Conservation (phyloP, 2,888 invertebrate species). For the Campoplex nolae region DNA sequence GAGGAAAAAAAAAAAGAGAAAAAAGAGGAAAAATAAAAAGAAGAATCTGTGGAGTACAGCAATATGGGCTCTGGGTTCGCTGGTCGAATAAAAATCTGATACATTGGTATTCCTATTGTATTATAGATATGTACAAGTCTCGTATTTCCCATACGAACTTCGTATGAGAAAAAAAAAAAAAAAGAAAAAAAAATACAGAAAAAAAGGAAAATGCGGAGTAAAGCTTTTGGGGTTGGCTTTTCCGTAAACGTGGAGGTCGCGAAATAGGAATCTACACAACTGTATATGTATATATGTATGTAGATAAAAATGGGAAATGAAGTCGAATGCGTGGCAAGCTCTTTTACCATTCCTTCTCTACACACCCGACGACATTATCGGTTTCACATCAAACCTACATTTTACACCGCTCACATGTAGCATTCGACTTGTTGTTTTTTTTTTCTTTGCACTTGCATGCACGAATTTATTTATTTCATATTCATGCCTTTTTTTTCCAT, state of each 20-base stretch:
- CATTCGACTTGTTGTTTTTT: slow-evolving; percentile 37
- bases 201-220: background rate
- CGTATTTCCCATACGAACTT: slow-evolving; percentile 27
- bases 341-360: slow-evolving; percentile 38
- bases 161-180: background rate
- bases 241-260: slow-evolving; percentile 52
- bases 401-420: slow-evolving; percentile 75
- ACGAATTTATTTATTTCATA: slow-evolving; percentile 8
- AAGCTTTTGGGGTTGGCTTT: slow-evolving; percentile 44
- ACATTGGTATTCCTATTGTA: slow-evolving; percentile 59
- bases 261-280: slow-evolving; percentile 33
- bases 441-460: slow-evolving; percentile 9
- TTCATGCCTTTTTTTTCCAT: background rate
- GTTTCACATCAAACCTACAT: slow-evolving; percentile 81
- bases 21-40: slow-evolving; percentile 12
- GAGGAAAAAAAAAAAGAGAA: background rate
- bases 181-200: slow-evolving; percentile 1
- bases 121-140: slow-evolving; percentile 49
- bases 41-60: slow-evolving; percentile 48
- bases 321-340: slow-evolving; percentile 67
- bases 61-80: slow-evolving; percentile 58
- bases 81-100: slow-evolving; percentile 69
- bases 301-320: slow-evolving; percentile 39
- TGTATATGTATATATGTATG: background rate
- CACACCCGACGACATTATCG: slow-evolving; percentile 80